Evolutionary conservation across 2,888 invertebrate species (phyloP).

Genomic region (Pocota personata): DNA sequence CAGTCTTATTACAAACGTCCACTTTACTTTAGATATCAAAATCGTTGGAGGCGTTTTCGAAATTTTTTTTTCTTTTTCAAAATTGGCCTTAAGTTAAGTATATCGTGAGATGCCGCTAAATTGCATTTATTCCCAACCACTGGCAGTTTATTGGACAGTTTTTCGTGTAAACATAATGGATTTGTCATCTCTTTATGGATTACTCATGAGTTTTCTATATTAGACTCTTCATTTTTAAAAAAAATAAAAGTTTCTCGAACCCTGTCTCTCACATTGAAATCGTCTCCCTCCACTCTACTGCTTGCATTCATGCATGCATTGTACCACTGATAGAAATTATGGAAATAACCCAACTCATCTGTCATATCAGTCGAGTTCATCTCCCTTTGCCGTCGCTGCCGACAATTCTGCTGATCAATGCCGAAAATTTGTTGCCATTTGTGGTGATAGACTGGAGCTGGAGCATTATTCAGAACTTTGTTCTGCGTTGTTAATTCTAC

Average conservation of each 20-base stretch:
- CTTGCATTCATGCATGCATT: background rate
- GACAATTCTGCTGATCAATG: constrained; percentile 5
- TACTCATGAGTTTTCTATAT: too few species aligned
- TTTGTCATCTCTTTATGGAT: too few species aligned
- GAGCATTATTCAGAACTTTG: background rate
- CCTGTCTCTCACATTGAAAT: background rate
- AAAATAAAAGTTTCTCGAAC: background rate
- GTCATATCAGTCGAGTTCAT: background rate
- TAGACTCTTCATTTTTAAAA: background rate
- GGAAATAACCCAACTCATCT: constrained; percentile 22
- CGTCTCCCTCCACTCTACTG: background rate
- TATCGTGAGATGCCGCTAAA: too few species aligned
- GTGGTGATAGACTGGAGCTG: background rate
- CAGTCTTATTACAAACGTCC: too few species aligned
- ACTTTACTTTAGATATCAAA: too few species aligned
- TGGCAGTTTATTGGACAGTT: too few species aligned
- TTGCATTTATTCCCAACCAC: too few species aligned
- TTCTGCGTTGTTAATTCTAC: background rate
- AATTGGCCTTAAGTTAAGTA: too few species aligned
- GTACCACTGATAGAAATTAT: constrained; percentile 2
- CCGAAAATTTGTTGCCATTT: constrained; percentile 3
- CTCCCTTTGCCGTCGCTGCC: background rate
- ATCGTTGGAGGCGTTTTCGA: too few species aligned
- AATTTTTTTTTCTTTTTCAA: too few species aligned
- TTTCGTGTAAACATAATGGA: too few species aligned